Conservation (phyloP, 1,140 invertebrate species). For the Sycophaga agraensis region DNA sequence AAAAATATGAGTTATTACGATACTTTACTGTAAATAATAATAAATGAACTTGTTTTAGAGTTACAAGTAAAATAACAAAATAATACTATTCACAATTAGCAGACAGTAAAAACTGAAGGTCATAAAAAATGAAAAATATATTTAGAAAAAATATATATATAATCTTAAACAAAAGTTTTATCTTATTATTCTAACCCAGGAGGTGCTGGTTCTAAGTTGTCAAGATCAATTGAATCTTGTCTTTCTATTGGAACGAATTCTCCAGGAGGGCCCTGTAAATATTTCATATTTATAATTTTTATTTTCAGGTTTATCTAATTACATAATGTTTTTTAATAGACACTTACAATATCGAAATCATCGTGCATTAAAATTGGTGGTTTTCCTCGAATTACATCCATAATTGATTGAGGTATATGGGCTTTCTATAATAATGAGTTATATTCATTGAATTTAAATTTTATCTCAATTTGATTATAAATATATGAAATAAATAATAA, state of each 20-base stretch:
- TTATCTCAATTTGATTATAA: not conserved
- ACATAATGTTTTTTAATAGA: constrained; percentile 13
- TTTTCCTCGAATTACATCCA: constrained; percentile 59
- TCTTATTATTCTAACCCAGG: constrained; percentile 53
- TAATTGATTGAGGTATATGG: constrained; percentile 60
- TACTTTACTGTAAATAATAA: no score
- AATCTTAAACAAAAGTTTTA: constrained; percentile 19
- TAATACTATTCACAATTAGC: constrained; percentile 1
- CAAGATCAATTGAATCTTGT: constrained; percentile 48
- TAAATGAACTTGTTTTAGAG: no score
- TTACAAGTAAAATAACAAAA: no score
- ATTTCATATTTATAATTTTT: constrained; percentile 10
- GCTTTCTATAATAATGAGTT: constrained; percentile 53
- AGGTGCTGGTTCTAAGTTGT: constrained; percentile 53
- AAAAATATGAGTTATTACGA: constrained; percentile 9
- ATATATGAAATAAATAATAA: no score
- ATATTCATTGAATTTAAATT: not conserved
- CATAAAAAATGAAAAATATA: not conserved
- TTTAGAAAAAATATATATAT: constrained; percentile 1
- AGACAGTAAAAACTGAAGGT: not conserved
- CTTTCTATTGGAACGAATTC: constrained; percentile 46
- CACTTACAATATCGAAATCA: constrained; percentile 55
- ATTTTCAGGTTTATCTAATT: constrained; percentile 14
- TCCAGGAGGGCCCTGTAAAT: constrained; percentile 44
- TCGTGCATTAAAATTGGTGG: constrained; percentile 45